Percentiles rank a stretch among this genome's conserved stretches.
Conservation (phyloP, 2,113 vertebrate species). For the Triplophysa tibetana region DNA sequence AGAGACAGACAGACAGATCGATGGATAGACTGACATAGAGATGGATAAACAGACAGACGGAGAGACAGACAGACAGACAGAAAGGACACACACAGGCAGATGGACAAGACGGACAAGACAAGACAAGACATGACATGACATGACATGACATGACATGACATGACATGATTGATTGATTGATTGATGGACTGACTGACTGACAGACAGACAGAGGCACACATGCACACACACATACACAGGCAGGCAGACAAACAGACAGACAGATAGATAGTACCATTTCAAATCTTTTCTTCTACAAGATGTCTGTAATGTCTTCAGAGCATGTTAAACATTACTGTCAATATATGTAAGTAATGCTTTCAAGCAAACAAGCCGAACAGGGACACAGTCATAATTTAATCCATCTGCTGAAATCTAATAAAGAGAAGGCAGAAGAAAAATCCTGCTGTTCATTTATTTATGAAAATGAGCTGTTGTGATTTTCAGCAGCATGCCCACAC, state of each 20-base stretch:
- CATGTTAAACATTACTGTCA: neutral
- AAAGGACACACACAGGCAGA: neutral
- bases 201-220: neutral
- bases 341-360: neutral
- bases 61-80: neutral
- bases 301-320: too few relatives aligned
- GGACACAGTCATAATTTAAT: neutral
- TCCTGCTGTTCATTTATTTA: conserved; percentile 4
- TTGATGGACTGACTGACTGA: neutral
- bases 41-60: too few relatives aligned
- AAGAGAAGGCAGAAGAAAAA: neutral
- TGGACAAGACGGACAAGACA: too few relatives aligned
- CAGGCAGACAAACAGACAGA: neutral
- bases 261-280: too few relatives aligned
- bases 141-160: too few relatives aligned
- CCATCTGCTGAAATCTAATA: neutral
- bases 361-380: neutral
- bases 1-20: neutral
- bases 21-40: too few relatives aligned
- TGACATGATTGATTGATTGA: too few relatives aligned
- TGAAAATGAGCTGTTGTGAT: neutral
- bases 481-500: neutral
- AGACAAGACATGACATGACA: too few relatives aligned
- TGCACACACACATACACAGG: neutral
- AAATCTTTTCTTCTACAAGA: neutral